Base-by-base conservation (phyloP, 2,888 invertebrate genomes). In the Ormia ochracea region DNA sequence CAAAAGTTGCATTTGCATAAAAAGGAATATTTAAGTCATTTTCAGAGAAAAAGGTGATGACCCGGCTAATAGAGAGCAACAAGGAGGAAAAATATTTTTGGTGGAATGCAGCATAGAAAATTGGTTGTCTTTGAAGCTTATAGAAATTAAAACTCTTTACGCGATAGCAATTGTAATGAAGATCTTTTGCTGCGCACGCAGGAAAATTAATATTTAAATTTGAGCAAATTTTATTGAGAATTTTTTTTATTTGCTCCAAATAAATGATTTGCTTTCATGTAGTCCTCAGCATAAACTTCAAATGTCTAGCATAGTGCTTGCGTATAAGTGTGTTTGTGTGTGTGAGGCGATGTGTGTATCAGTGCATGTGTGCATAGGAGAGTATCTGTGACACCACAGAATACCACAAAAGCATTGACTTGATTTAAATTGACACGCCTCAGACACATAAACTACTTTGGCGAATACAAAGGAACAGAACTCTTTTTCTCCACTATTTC, bases 361-460 rank as follows among this genome's bases (percentile, higher is more conserved):
- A n/a, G n/a, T n/a, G n/a, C n/a, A n/a, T n/a, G n/a, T n/a, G n/a
- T n/a, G n/a, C n/a, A n/a, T n/a, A n/a, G n/a, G n/a, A n/a, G n/a
- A 41, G 28, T 31, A 43, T 52, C 61, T 58, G 38, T 70, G 26
- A 17, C 45, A 50, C n/a, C 9, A 68, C 14, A 80, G 56, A 77
- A 77, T 77, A 70, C 43, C 68, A 73, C 77, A 77, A 68, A 75
- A 70, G 70, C 79, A 75, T 80, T 72, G 80, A 78, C 81, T 78
- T 74, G 81, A 81, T 82, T 78, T 79, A 79, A 82, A 82, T 82
- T 81, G 82, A 81, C 81, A 81, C 76, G 81, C 81, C 78, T 78
- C 82, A 82, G 82, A 82, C 82, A 72, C 82, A 82, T 82, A 82
- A 82, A 82, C 75, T 77, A 77, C 68, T 38, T 69, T 66, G 69